Evolutionary conservation across 2,113 vertebrate species (phyloP).

Genomic region (Pseudorasbora parva): DNA sequence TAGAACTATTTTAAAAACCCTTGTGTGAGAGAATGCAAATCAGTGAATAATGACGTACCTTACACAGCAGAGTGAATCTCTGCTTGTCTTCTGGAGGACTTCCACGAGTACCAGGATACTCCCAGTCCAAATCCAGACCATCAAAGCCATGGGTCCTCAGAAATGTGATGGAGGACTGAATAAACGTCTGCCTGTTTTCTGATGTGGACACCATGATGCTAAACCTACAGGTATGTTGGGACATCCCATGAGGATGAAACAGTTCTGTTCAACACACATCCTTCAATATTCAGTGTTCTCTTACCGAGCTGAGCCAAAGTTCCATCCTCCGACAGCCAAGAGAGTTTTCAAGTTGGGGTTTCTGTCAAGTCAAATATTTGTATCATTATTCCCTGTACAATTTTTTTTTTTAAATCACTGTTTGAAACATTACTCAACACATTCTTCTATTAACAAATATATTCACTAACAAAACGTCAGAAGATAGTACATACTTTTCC

Average conservation of each 20-base stretch:
- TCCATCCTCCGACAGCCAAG: slow-evolving; percentile 79
- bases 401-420: neutral
- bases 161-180: slow-evolving; percentile 76
- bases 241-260: neutral
- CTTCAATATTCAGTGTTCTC: slow-evolving; percentile 26
- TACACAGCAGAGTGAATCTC: slow-evolving; percentile 76
- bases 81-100: slow-evolving; percentile 79
- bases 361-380: slow-evolving; percentile 57
- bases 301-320: slow-evolving; percentile 73
- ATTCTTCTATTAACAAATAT: neutral
- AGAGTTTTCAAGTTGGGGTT: slow-evolving; percentile 77
- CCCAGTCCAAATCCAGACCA: slow-evolving; percentile 81
- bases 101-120: slow-evolving; percentile 77
- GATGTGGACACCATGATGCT: slow-evolving; percentile 70
- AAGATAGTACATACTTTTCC: slow-evolving; percentile 57
- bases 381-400: neutral
- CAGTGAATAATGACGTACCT: slow-evolving; percentile 56
- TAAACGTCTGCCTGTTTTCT: slow-evolving; percentile 73
- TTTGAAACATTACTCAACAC: neutral
- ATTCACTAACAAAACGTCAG: neutral
- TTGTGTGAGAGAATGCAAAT: neutral
- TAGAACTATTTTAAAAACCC: neutral
- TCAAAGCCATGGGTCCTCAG: slow-evolving; percentile 77
- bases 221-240: slow-evolving; percentile 63
- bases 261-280: neutral